Evolutionary conservation across 2,888 invertebrate genomes (phyloP).

Genomic region (Ceramica pisi): DNA sequence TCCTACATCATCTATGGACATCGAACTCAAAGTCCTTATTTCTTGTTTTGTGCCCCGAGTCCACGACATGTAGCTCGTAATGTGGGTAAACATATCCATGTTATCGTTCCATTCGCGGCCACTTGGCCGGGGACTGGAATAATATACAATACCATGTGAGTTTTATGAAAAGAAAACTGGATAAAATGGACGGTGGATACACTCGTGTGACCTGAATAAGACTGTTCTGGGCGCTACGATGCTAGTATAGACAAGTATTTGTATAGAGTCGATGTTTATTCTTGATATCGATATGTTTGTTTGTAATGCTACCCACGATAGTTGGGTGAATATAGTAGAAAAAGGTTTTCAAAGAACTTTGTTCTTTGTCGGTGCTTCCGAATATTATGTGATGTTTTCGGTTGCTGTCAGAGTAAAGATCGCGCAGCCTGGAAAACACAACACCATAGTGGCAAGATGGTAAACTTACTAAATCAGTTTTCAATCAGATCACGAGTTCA

Average conservation of each 20-base stretch:
- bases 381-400: too few relatives aligned
- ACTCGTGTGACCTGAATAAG: slow-evolving; percentile 26
- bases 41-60: slow-evolving; percentile 13
- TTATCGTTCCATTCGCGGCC: slow-evolving; percentile 62
- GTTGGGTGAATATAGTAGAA: not conserved
- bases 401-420: too few relatives aligned
- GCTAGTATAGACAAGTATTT: slow-evolving; percentile 1
- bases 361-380: too few relatives aligned
- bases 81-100: slow-evolving; percentile 61
- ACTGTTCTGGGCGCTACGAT: not conserved
- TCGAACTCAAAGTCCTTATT: not conserved
- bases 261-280: not conserved
- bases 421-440: too few relatives aligned
- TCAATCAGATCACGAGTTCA: not conserved
- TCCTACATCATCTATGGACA: not conserved
- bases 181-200: slow-evolving; percentile 37
- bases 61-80: slow-evolving; percentile 44
- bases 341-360: not conserved
- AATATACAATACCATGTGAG: slow-evolving; percentile 59
- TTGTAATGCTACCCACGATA: not conserved
- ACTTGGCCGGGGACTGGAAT: slow-evolving; percentile 49
- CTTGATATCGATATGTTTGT: slow-evolving; percentile 4
- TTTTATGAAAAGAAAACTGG: slow-evolving; percentile 61
- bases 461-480: not conserved
- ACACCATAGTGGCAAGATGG: too few relatives aligned